A percentile compares a stretch with the other conserved stretches of the same genome.
phyloP scores from a whole-genome alignment of 2,113 vertebrate genomes.

The Boleophthalmus pectinirostris region DNA sequence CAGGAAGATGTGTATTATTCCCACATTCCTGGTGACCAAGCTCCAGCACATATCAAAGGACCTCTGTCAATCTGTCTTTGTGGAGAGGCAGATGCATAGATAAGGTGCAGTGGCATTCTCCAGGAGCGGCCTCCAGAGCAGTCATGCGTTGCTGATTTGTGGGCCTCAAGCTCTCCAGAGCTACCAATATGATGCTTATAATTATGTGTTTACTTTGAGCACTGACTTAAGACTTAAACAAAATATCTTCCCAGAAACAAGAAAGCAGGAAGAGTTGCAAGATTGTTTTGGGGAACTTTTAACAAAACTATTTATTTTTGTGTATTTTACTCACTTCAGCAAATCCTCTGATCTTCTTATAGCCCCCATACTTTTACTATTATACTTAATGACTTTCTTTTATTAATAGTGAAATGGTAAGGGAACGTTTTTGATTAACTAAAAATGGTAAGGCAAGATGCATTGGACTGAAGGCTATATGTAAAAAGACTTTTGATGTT shows the following conservation, averaged over 20 bases:
- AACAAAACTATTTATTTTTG: no score
- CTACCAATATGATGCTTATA: slow-evolving; percentile 40
- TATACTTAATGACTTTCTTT: no score
- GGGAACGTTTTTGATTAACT: no score
- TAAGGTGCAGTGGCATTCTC: slow-evolving; percentile 61
- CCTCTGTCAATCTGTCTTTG: slow-evolving; percentile 66
- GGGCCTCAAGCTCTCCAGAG: slow-evolving; percentile 50
- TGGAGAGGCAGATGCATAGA: slow-evolving; percentile 59
- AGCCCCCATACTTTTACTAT: no score
- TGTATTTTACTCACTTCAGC: background rate
- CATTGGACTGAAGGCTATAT: background rate
- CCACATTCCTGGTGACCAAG: slow-evolving; percentile 69
- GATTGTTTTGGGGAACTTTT: background rate
- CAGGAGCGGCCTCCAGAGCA: slow-evolving; percentile 55
- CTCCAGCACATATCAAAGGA: slow-evolving; percentile 69
- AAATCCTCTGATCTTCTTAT: background rate
- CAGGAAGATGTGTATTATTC: slow-evolving; percentile 64
- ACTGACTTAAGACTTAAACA: slow-evolving; percentile 32
- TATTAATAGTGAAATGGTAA: no score
- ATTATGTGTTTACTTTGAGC: slow-evolving; percentile 32
- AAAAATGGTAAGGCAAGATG: no score
- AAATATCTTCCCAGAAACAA: slow-evolving; percentile 25
- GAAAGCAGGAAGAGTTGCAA: background rate
- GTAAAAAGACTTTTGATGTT: background rate
- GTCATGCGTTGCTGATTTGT: slow-evolving; percentile 70